Percentiles rank a stretch among this genome's conserved stretches.
These are phyloP conservation scores for Saccostrea glomerata DNA, from an alignment of 1,140 invertebrate genomes.

Conservation along the genomic window DNA sequence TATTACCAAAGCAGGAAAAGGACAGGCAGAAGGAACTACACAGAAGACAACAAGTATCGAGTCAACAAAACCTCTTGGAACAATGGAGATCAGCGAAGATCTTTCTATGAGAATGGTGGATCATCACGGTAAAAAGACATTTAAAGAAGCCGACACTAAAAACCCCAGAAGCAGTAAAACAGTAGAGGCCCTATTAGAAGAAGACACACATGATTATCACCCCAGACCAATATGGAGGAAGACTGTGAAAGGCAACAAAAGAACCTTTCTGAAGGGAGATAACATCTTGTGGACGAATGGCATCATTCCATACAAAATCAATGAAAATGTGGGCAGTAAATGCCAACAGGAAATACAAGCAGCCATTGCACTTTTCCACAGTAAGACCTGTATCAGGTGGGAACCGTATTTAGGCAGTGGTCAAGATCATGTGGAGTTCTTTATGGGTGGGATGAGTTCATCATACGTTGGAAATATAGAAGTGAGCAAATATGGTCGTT, in stretches of 20 bases:
- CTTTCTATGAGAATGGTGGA: conserved; percentile 10
- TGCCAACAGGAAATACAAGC: neutral
- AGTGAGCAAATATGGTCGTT: neutral
- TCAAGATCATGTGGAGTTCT: conserved; percentile 8
- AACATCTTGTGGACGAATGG: neutral
- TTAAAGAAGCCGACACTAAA: neutral
- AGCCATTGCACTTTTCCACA: conserved; percentile 1
- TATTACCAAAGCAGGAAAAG: neutral
- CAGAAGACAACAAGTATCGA: neutral
- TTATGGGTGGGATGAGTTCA: conserved; percentile 4
- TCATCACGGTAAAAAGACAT: neutral
- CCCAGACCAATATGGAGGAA: neutral
- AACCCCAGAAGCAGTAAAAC: conserved; percentile 2
- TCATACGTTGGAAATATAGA: conserved; percentile 22
- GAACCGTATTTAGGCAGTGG: conserved; percentile 13
- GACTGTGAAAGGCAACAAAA: neutral
- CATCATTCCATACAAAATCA: conserved; percentile 8
- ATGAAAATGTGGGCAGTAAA: neutral
- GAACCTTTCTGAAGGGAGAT: conserved; percentile 14
- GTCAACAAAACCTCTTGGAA: neutral
- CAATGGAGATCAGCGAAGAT: neutral
- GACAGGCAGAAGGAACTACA: neutral
- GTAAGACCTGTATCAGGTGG: neutral
- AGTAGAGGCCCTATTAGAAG: neutral
- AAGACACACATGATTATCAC: conserved; percentile 12